Conservation (phyloP, 2,113 vertebrate genomes). For the Prietella phreatophila region DNA sequence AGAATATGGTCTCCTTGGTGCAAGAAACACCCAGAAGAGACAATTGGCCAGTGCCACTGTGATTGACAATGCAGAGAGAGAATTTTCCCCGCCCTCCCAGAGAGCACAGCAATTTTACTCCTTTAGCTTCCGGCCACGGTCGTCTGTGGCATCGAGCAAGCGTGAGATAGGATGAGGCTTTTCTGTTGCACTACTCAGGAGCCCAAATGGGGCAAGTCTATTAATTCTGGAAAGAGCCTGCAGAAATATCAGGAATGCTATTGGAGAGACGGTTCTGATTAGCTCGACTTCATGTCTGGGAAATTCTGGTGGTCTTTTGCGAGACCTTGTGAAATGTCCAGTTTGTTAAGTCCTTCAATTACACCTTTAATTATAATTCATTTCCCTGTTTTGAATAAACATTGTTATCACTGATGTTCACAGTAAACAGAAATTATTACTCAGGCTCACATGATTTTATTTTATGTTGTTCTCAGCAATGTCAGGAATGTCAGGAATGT, state of each 20-base stretch:
- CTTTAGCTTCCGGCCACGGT: neutral
- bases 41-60: too few relatives aligned
- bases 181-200: neutral
- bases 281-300: neutral
- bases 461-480: neutral
- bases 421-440: neutral
- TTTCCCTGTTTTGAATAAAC: neutral
- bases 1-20: too few relatives aligned
- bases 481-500: neutral
- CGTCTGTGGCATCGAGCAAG: neutral
- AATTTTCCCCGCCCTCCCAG: neutral
- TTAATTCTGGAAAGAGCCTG: neutral
- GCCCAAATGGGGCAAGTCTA: neutral
- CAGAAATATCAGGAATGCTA: neutral
- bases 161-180: neutral
- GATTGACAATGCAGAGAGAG: neutral
- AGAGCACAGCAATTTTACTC: neutral
- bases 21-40: too few relatives aligned
- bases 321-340: neutral
- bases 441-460: neutral
- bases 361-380: neutral
- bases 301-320: neutral
- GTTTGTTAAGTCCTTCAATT: neutral
- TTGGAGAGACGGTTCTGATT: neutral
- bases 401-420: neutral